phyloP scores from a whole-genome alignment of 2,113 vertebrate species.

The Euleptes europaea region DNA sequence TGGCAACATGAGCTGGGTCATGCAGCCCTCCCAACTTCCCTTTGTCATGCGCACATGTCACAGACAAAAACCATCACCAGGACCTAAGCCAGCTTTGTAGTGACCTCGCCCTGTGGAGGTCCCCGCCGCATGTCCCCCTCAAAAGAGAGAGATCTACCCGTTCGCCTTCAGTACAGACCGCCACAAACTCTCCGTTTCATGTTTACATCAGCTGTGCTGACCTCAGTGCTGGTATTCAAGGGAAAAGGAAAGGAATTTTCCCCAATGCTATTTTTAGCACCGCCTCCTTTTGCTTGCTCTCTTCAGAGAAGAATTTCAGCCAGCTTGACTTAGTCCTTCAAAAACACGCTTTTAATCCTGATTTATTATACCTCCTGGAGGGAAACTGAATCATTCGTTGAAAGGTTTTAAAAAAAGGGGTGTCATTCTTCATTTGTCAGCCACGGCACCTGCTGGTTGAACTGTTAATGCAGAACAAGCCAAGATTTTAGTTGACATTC shows the following conservation, averaged over 20 bases:
- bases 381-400: not conserved
- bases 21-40: no score
- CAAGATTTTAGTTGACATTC: no score
- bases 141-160: no score
- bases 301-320: not conserved
- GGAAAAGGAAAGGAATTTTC: conserved; percentile 51
- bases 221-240: not conserved
- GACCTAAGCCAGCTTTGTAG: accelerated
- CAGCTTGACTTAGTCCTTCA: not conserved
- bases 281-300: not conserved
- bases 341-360: not conserved
- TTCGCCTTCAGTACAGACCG: no score
- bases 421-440: no score
- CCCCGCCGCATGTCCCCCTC: no score
- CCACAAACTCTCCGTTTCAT: accelerated
- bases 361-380: accelerated
- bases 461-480: not conserved
- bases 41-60: no score
- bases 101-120: not conserved
- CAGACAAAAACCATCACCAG: not conserved
- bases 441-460: not conserved
- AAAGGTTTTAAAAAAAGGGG: accelerated
- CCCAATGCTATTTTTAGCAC: conserved; percentile 49
- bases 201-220: not conserved
- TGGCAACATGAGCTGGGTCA: no score